Evolutionary conservation across 2,888 invertebrate genomes (phyloP), one percentile per base, ranked within the genome.

Genomic region (Euproctis similis): DNA sequence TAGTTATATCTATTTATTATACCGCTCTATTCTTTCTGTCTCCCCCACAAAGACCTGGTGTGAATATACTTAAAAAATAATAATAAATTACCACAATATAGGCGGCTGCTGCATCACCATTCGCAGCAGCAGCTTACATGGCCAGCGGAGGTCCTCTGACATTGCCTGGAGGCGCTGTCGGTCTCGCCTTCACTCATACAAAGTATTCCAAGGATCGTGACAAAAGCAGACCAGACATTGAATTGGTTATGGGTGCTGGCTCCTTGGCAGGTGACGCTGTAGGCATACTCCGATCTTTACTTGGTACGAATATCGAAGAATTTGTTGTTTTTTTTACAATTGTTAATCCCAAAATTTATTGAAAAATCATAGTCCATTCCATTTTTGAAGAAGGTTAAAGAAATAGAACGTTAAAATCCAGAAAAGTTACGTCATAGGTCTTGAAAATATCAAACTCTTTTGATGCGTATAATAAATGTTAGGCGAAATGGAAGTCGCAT

Each of bases 211-310:
- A 57, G 1, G 81, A 85, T 30, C 86, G 88, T 38, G 88, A 89
- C 48, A 87, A 90, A 0, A 92, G 91, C 39, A 87, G 95, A 35
- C 92, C 95, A 0, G 93, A 95, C 51, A 88, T 95, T 35, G 94
- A 95, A 62, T 73, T 95, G 8, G 92, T 95, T 5, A 84, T 94
- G 69, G 92, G 92, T 0, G 89, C 91, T 8, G 92, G 94, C 0
- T 90, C 91, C 0, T 68, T 94, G 5, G 91, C 90, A 28, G 90
- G 93, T 0, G 94, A 94, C 56, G 71, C 87, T 7, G 85, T 91
- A 28, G 91, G 92, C 8, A 87, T 89, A 20, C 66, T 92, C 42
- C 76, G 91, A 22, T 78, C 87, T 31, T 64, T 92, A 9, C 68
- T 91, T 9, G 92, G 91, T 63, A 78, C 69, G 23, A n/a, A n/a